These are phyloP conservation scores for Ptilonorhynchus violaceus DNA, from an alignment of 2,113 vertebrate species.

Conservation along the genomic window DNA sequence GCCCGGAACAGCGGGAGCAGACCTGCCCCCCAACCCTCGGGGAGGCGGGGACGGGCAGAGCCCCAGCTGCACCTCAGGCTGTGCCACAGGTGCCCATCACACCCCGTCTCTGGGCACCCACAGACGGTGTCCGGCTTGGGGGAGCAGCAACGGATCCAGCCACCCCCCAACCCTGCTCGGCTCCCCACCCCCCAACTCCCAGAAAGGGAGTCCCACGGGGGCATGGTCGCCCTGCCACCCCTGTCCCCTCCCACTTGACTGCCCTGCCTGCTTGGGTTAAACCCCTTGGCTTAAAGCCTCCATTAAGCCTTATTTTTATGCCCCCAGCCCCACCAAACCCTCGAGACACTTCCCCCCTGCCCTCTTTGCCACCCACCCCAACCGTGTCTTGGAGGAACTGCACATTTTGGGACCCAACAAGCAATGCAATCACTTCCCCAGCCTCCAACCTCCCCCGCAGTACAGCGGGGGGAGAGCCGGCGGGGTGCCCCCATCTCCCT, in stretches of 20 bases:
- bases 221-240: fast-evolving
- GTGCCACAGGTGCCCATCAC: not conserved
- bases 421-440: not conserved
- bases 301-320: not conserved
- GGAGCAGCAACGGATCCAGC: not conserved
- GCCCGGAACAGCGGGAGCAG: not conserved
- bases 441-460: too few relatives aligned
- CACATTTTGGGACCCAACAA: not conserved
- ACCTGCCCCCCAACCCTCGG: fast-evolving
- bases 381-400: not conserved
- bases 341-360: fast-evolving
- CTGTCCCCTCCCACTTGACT: not conserved
- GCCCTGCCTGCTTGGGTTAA: too few relatives aligned
- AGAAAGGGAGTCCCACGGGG: fast-evolving
- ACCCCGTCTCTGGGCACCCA: not conserved
- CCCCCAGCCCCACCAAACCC: not conserved
- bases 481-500: not conserved
- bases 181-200: too few relatives aligned
- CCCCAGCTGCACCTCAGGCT: not conserved
- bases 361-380: not conserved
- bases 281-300: not conserved
- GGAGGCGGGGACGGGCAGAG: not conserved
- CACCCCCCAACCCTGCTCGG: fast-evolving
- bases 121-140: fast-evolving
- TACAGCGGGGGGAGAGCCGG: fast-evolving